Percentiles rank a stretch among this genome's conserved stretches.
phyloP scores from a whole-genome alignment of 2,888 invertebrate genomes.

The Calameuta idolon region DNA sequence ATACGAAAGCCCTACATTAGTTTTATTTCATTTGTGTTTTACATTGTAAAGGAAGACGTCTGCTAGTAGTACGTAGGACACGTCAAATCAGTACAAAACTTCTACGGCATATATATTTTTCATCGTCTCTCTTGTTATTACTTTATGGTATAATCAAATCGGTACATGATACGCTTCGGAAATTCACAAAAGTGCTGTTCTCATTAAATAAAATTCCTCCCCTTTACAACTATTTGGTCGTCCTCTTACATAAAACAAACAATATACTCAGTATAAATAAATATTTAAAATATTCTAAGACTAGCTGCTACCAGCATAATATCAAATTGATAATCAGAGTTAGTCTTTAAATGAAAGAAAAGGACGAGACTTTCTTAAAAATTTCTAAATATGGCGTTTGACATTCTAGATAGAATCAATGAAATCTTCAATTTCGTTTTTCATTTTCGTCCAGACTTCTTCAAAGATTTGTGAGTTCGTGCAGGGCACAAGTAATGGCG shows the following conservation, averaged over 20 bases:
- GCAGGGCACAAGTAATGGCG: neutral
- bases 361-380: neutral
- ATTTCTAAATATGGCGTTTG: neutral
- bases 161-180: neutral
- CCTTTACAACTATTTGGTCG: slow-evolving; percentile 49
- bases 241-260: slow-evolving; percentile 41
- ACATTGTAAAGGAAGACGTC: slow-evolving; percentile 46
- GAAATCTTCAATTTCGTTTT: neutral
- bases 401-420: neutral
- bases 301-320: slow-evolving; percentile 57
- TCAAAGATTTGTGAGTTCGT: neutral
- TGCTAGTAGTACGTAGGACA: slow-evolving; percentile 49
- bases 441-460: neutral
- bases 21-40: slow-evolving; percentile 36
- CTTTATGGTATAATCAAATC: neutral
- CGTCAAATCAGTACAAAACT: slow-evolving; percentile 50
- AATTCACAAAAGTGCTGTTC: slow-evolving; percentile 10
- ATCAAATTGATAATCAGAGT: slow-evolving; percentile 20
- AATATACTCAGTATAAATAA: slow-evolving; percentile 28
- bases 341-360: neutral
- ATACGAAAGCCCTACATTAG: slow-evolving; percentile 45
- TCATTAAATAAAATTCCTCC: slow-evolving; percentile 33
- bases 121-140: neutral
- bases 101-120: slow-evolving; percentile 26
- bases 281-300: slow-evolving; percentile 36